Base-by-base conservation (phyloP, 2,888 invertebrate genomes). In the Spilarctia lutea region DNA sequence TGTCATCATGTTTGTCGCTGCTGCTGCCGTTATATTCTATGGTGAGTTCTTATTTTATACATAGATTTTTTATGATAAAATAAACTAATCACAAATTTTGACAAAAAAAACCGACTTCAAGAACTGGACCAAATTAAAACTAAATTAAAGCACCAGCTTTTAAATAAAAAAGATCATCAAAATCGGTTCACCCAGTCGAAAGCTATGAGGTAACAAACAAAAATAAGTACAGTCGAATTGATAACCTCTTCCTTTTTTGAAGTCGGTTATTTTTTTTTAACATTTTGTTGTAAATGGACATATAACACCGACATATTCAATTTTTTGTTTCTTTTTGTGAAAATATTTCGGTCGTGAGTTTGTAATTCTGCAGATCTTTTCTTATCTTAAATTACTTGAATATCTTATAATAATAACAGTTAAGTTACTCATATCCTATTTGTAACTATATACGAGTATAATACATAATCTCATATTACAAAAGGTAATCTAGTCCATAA, bases 11-110 rank as follows among this genome's bases (percentile, higher is more conserved):
- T 97, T 97, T 88, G 92, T 97, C 8, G 96, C 97, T 0, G 96
- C 97, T 0, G 97, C 97, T 48, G 96, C 96, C 79, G 94, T 97
- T 75, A 96, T 97, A 73, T 96, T 97, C 78, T 96, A 96, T 87
- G 96, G 96, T 96, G 85, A 91, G 88, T 83, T 63, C 35, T 65
- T 48, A 20, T 68, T 65, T 65, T 65, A 11, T 65, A 4, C 35
- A 20, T 6, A 3, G 20, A 1, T 11, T 52, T 52, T 7, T 24
- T 24, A 4, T 35, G 35, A 35, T 35, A 35, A 35, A 35, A 48
- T 20, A 68, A n/a, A 39, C n/a, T n/a, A n/a, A n/a, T n/a, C n/a
- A n/a, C n/a, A n/a, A n/a, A n/a, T n/a, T n/a, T n/a, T n/a, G n/a
- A n/a, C n/a, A n/a, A n/a, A n/a, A n/a, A n/a, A n/a, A n/a, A n/a